These are phyloP conservation scores for Odontophorus gujanensis DNA, from an alignment of 2,113 vertebrate species.

Conservation along the genomic window DNA sequence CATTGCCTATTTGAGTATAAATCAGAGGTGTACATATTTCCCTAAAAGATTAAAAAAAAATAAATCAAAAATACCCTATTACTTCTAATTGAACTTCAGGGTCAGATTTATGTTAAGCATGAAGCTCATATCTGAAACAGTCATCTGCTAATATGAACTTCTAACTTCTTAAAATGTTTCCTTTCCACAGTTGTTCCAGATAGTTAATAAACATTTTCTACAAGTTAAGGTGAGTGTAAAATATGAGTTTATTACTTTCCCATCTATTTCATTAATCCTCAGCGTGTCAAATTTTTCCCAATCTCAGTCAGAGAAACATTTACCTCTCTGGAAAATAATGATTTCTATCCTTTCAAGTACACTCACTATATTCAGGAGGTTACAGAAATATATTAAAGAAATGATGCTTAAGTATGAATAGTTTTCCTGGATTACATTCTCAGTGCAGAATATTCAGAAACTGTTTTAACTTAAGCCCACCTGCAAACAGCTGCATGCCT, in stretches of 20 bases:
- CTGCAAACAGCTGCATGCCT: constrained; percentile 45
- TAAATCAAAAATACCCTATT: not conserved
- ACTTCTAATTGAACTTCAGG: not conserved
- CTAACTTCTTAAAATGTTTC: not conserved
- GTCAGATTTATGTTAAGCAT: not conserved
- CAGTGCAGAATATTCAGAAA: constrained; percentile 60
- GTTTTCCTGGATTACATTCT: constrained; percentile 70
- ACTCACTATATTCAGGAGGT: constrained; percentile 28
- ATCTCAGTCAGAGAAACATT: constrained; percentile 15
- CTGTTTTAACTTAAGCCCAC: constrained; percentile 57
- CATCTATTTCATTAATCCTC: constrained; percentile 32
- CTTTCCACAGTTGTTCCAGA: constrained; percentile 6
- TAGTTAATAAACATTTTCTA: not conserved
- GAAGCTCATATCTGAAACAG: not conserved
- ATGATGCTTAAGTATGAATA: constrained; percentile 37
- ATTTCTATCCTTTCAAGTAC: constrained; percentile 53
- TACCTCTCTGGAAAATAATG: constrained; percentile 40
- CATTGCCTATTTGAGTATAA: not conserved
- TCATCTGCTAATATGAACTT: not conserved
- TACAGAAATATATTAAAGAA: constrained; percentile 58
- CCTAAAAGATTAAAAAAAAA: not conserved
- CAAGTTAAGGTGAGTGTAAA: not conserved
- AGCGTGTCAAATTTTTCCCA: constrained; percentile 19
- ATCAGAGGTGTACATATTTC: not conserved
- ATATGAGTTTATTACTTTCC: constrained; percentile 1